Evolutionary conservation across 2,888 invertebrate genomes (phyloP).

Genomic region (Pachycephus smyrnensis): DNA sequence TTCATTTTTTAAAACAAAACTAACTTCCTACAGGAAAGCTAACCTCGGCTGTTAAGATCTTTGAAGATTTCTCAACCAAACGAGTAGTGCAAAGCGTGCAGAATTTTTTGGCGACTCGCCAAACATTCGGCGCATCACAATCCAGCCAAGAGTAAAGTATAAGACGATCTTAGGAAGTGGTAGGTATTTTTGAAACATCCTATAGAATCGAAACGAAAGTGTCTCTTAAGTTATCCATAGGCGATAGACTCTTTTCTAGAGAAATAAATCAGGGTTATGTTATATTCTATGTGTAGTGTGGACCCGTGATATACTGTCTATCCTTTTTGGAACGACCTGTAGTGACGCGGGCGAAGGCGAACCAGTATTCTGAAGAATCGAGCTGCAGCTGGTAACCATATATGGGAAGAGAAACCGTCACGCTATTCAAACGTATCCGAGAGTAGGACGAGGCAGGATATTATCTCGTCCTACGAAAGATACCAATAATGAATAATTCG

Average conservation of each 20-base stretch:
- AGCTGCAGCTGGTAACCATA: conserved; percentile 23
- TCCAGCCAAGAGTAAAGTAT: neutral
- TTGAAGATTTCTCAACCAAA: neutral
- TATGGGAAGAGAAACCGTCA: conserved; percentile 30
- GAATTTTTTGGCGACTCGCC: neutral
- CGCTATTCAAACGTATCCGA: conserved; percentile 16
- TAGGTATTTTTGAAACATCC: no score
- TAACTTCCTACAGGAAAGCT: no score
- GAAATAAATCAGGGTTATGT: no score
- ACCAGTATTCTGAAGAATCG: neutral
- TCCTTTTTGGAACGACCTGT: no score
- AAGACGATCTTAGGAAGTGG: neutral
- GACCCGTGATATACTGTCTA: no score
- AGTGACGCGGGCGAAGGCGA: no score
- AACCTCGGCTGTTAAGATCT: no score
- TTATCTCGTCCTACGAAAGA: neutral
- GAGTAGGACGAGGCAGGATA: conserved; percentile 22
- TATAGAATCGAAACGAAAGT: no score
- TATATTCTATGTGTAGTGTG: no score
- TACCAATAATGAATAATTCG: neutral
- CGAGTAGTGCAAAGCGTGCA: neutral
- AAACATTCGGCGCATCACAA: neutral
- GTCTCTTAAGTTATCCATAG: no score
- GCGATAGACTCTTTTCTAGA: no score
- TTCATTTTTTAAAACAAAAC: no score